Conservation (phyloP, 2,888 invertebrate species). For the Ceramica pisi region DNA sequence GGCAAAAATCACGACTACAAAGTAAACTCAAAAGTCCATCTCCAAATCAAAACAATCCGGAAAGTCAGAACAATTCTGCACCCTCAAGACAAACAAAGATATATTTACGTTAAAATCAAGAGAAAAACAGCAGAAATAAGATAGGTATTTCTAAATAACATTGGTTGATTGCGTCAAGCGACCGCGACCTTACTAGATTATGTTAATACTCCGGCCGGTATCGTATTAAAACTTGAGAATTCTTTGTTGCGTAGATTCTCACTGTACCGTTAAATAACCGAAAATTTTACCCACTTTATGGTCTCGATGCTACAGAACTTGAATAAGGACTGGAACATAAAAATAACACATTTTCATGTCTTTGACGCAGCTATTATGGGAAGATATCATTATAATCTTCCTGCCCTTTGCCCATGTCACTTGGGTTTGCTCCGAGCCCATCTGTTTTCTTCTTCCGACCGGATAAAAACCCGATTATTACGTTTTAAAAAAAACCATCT, state of each 20-base stretch:
- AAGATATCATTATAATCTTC: too few relatives aligned
- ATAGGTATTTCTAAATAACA: slow-evolving; percentile 42
- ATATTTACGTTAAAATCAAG: neutral
- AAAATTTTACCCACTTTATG: slow-evolving; percentile 2
- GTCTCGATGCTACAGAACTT: neutral
- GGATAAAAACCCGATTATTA: neutral
- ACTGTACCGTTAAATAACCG: slow-evolving; percentile 49
- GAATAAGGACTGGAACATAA: neutral
- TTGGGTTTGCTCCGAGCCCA: too few relatives aligned
- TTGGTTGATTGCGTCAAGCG: slow-evolving; percentile 49
- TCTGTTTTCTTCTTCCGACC: too few relatives aligned
- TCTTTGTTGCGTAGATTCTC: slow-evolving; percentile 51
- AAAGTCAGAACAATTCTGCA: neutral
- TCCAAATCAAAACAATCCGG: neutral
- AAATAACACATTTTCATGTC: too few relatives aligned
- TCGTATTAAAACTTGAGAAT: slow-evolving; percentile 10
- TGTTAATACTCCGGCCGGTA: slow-evolving; percentile 57
- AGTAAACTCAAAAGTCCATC: neutral
- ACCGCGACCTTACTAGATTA: slow-evolving; percentile 65
- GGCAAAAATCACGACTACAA: too few relatives aligned
- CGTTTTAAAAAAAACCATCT: neutral
- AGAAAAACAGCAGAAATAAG: neutral
- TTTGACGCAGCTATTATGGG: too few relatives aligned
- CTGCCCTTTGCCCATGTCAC: too few relatives aligned
- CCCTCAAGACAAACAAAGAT: neutral